A percentile compares a stretch with the other conserved stretches of the same genome.
phyloP scores from a whole-genome alignment of 2,797 vertebrate species.

The Dryobates pubescens region DNA sequence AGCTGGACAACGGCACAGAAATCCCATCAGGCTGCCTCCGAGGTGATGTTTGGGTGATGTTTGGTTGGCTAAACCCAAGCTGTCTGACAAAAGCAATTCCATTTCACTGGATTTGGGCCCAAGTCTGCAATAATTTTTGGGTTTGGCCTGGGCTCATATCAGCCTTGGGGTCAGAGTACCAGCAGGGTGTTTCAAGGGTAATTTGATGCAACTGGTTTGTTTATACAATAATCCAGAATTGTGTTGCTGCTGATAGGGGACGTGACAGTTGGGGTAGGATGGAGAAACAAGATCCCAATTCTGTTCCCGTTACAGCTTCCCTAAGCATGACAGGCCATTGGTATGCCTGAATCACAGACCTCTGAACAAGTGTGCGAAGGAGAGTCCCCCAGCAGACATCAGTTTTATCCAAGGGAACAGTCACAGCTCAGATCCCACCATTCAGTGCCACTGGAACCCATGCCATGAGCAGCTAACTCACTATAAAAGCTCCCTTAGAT shows the following conservation, averaged over 20 bases:
- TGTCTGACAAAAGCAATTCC: background rate
- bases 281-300: background rate
- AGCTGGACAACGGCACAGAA: background rate
- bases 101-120: background rate
- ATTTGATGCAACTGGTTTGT: conserved; percentile 25
- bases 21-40: background rate
- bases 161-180: background rate
- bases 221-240: conserved; percentile 33
- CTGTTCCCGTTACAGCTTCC: background rate
- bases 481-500: background rate
- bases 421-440: background rate
- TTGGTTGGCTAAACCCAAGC: background rate
- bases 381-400: background rate
- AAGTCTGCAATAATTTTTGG: background rate
- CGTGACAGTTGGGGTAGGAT: background rate
- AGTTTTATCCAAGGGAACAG: background rate
- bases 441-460: background rate
- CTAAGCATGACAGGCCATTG: background rate
- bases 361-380: conserved; percentile 20
- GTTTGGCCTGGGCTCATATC: conserved; percentile 5
- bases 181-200: background rate
- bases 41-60: background rate
- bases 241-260: background rate
- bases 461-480: background rate
- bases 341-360: conserved; percentile 1